A percentile compares a stretch with the other conserved stretches of the same genome.
Evolutionary conservation across 2,113 vertebrate genomes (phyloP).

Genomic region (Prionailurus bengalensis): DNA sequence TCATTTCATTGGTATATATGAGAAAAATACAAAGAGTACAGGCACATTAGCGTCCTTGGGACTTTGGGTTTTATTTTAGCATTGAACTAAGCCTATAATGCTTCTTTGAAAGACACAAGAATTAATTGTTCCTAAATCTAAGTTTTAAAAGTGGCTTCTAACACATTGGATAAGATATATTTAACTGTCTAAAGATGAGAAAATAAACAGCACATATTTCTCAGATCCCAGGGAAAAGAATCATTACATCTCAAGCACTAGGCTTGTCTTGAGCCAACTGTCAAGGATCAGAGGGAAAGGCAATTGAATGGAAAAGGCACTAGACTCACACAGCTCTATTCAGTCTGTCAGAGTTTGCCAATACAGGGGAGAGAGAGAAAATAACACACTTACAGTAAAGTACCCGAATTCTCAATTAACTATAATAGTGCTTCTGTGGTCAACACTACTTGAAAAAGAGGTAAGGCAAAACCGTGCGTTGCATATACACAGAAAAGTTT

Average conservation of each 20-base stretch:
- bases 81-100: constrained; percentile 25
- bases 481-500: neutral
- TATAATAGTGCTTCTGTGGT: neutral
- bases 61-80: constrained; percentile 49
- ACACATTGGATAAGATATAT: constrained; percentile 7
- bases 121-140: neutral
- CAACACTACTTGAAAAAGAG: neutral
- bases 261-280: constrained; percentile 38
- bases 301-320: neutral
- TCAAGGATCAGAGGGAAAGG: constrained; percentile 52
- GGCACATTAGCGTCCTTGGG: constrained; percentile 39
- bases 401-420: neutral
- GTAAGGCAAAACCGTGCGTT: neutral
- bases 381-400: neutral
- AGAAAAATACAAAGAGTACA: constrained; percentile 23
- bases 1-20: constrained; percentile 57
- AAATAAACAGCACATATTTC: constrained; percentile 61
- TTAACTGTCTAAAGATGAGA: constrained; percentile 65
- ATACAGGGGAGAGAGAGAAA: neutral
- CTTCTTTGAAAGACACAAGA: constrained; percentile 37
- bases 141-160: constrained; percentile 53
- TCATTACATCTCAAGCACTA: constrained; percentile 65
- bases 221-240: constrained; percentile 56
- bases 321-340: neutral
- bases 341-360: neutral